Conservation (phyloP, 1,140 invertebrate species). For the Hirudo medicinalis region DNA sequence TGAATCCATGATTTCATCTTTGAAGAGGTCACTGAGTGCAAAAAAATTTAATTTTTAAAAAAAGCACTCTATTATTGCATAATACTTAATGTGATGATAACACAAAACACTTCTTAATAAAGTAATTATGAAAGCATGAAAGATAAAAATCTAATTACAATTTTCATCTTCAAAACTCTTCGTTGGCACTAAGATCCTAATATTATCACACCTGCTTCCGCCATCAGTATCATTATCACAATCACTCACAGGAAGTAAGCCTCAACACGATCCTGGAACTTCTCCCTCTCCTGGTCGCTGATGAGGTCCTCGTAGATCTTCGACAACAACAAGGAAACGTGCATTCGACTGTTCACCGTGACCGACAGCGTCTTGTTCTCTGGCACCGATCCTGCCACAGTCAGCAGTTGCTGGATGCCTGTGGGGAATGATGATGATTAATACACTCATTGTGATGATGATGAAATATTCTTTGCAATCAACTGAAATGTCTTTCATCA, state of each 20-base stretch:
- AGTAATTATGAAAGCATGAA: no score
- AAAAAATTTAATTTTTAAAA: slow-evolving; percentile 18
- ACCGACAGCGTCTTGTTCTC: slow-evolving; percentile 47
- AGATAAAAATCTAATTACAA: no score
- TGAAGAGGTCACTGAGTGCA: slow-evolving; percentile 54
- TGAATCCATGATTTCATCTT: slow-evolving; percentile 68
- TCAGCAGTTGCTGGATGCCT: slow-evolving; percentile 41
- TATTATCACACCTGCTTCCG: no score
- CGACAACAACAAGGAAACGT: slow-evolving; percentile 71
- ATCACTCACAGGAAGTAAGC: slow-evolving; percentile 59
- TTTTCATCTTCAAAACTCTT: no score
- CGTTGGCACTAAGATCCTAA: no score
- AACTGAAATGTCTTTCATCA: not conserved
- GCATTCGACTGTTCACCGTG: slow-evolving; percentile 67
- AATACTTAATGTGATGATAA: no score
- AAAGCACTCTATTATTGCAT: not conserved
- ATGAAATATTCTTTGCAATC: no score
- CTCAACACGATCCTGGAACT: slow-evolving; percentile 63
- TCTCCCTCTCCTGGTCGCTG: slow-evolving; percentile 66
- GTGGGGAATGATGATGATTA: slow-evolving; percentile 7
- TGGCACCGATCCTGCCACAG: slow-evolving; percentile 41
- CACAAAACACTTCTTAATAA: no score
- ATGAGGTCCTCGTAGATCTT: slow-evolving; percentile 87
- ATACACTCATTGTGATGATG: no score
- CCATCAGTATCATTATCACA: not conserved